Conservation (phyloP, 2,113 vertebrate genomes). For the Psilopogon haemacephalus region DNA sequence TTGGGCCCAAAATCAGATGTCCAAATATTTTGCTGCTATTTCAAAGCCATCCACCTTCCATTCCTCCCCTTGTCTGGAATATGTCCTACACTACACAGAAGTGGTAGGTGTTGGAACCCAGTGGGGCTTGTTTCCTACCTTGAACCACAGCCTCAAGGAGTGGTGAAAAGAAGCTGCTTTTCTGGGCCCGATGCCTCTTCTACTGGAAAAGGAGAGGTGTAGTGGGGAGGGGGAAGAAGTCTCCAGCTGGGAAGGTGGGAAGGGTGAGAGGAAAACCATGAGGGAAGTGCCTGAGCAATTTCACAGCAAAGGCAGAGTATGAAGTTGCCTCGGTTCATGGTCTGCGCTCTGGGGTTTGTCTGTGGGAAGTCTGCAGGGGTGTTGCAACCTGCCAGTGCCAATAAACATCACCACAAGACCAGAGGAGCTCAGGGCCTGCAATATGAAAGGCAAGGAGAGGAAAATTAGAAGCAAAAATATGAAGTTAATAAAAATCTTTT, state of each 20-base stretch:
- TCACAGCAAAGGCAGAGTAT: conserved; percentile 41
- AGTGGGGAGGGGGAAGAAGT: background rate
- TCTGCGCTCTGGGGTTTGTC: conserved; percentile 64
- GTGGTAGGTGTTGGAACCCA: background rate
- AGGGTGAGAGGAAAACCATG: background rate
- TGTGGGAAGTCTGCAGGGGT: conserved; percentile 69
- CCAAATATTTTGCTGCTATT: background rate
- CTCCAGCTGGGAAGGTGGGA: conserved; percentile 31
- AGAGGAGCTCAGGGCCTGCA: conserved; percentile 39
- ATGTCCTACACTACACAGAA: background rate
- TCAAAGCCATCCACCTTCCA: background rate
- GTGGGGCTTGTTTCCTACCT: background rate
- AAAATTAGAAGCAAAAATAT: conserved; percentile 76
- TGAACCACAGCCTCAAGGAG: background rate
- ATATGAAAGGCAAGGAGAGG: conserved; percentile 69
- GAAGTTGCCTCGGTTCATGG: conserved; percentile 43
- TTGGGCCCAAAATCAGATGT: background rate
- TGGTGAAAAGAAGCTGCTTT: background rate
- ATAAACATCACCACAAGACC: conserved; percentile 68
- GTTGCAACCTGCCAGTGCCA: conserved; percentile 67
- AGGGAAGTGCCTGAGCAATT: conserved; percentile 63
- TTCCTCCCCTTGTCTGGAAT: background rate
- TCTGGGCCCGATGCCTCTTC: conserved; percentile 28
- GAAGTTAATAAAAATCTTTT: conserved; percentile 78
- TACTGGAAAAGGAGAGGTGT: background rate